phyloP scores from a whole-genome alignment of 2,797 vertebrate species.

The Monodelphis domestica region DNA sequence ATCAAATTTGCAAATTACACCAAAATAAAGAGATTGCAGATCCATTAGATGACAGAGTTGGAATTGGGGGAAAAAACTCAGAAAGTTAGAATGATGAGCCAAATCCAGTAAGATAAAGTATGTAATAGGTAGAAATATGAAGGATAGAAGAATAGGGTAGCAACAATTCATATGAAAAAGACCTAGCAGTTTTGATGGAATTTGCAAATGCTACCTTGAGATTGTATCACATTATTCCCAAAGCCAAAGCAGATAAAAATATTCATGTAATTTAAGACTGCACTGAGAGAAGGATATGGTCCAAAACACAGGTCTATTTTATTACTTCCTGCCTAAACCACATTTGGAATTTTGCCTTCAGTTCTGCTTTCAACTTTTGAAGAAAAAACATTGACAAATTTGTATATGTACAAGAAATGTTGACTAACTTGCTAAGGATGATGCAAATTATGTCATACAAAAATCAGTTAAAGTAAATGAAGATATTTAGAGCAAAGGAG shows the following conservation, averaged over 20 bases:
- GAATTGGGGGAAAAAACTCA: background rate
- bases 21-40: background rate
- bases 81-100: background rate
- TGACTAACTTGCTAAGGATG: background rate
- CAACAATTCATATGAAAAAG: background rate
- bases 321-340: background rate
- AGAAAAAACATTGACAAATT: background rate
- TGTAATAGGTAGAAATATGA: background rate
- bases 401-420: background rate
- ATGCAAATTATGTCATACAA: background rate
- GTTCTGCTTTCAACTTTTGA: conserved; percentile 38
- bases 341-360: background rate
- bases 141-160: background rate
- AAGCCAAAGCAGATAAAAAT: background rate
- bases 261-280: background rate
- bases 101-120: background rate
- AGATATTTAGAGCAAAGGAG: background rate
- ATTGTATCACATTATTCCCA: background rate
- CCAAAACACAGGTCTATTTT: background rate
- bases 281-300: background rate
- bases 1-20: background rate
- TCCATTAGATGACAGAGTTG: background rate
- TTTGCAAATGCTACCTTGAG: background rate
- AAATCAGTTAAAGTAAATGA: background rate
- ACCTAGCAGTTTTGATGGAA: background rate